Conservation (phyloP, 2,888 invertebrate species). For the Lasioglossum morio region DNA sequence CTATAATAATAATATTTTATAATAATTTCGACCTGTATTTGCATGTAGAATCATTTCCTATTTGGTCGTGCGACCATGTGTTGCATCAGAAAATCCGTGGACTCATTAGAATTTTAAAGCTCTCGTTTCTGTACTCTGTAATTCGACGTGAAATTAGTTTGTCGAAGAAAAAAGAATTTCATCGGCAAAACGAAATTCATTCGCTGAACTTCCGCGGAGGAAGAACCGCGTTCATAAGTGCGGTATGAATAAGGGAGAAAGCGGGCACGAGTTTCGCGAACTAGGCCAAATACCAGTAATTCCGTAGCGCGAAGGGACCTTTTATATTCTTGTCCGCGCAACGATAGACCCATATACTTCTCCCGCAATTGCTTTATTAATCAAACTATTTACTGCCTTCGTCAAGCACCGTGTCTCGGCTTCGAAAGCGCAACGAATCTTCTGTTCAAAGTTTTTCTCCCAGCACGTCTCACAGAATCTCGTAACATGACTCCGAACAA, state of each 20-base stretch:
- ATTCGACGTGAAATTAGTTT: not conserved
- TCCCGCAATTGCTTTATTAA: conserved; percentile 30
- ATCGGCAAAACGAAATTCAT: not conserved
- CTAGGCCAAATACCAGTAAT: conserved; percentile 52
- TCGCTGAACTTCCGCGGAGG: not conserved
- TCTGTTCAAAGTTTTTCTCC: not conserved
- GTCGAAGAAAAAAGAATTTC: not conserved
- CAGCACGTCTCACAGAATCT: not conserved
- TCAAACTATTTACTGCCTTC: conserved; percentile 21
- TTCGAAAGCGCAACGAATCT: not conserved
- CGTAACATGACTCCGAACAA: not conserved
- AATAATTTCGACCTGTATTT: not conserved
- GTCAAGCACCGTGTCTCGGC: not conserved
- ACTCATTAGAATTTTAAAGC: not conserved
- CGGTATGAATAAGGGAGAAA: conserved; percentile 7
- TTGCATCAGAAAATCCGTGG: conserved; percentile 1
- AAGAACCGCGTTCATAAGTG: conserved; percentile 7
- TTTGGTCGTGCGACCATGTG: not conserved
- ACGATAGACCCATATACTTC: not conserved
- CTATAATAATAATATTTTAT: too few species aligned
- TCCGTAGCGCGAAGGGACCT: conserved; percentile 28
- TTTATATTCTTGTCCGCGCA: conserved; percentile 4
- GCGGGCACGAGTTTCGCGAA: conserved; percentile 32
- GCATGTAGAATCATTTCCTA: not conserved
- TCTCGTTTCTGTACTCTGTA: not conserved